Evolutionary conservation across 2,113 vertebrate genomes (phyloP).

Genomic region (Upupa epops): DNA sequence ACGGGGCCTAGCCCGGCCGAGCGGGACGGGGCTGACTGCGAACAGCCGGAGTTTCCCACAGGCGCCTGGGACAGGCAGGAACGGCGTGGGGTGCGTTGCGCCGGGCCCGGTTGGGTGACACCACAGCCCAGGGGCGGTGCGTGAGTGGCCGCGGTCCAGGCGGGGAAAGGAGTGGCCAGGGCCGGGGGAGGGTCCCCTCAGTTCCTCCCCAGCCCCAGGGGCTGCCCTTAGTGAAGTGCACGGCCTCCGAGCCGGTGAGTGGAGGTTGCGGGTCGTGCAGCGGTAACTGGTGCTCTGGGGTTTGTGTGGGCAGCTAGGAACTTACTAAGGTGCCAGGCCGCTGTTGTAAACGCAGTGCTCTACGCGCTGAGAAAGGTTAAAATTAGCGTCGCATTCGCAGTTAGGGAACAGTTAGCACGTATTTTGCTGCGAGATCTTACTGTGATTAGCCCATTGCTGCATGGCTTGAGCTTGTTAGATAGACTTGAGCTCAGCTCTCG

Average conservation of each 20-base stretch:
- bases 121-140: neutral
- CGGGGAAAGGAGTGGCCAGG: neutral
- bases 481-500: neutral
- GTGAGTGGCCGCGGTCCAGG: neutral
- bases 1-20: neutral
- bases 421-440: neutral
- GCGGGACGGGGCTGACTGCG: neutral
- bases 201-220: too few species aligned
- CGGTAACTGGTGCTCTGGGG: too few species aligned
- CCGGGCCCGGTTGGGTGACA: neutral
- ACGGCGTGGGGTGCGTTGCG: neutral
- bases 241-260: too few species aligned
- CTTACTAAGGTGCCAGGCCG: fast-evolving
- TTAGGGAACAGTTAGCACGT: neutral
- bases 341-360: neutral
- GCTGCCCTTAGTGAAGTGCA: too few species aligned
- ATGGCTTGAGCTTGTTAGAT: fast-evolving
- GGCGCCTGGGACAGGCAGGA: too few species aligned
- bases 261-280: too few species aligned
- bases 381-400: fast-evolving
- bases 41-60: too few species aligned
- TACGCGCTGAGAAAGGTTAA: neutral
- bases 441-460: neutral
- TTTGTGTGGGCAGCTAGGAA: neutral
- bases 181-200: fast-evolving